Evolutionary conservation across 1,140 invertebrate genomes (phyloP).

Genomic region (Cotesia vestalis): DNA sequence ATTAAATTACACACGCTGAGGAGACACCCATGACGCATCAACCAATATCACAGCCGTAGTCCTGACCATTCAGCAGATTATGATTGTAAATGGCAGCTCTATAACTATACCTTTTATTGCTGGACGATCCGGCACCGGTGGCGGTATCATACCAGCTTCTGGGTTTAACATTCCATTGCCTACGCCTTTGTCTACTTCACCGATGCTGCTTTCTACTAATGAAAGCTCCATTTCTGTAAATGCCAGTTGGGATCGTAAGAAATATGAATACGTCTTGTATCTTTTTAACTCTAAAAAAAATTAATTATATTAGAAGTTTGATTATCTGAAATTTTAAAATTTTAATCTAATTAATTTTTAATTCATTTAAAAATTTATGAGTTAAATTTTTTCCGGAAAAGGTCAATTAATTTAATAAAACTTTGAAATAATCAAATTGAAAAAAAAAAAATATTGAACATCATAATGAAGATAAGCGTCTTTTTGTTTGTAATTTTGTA

Average conservation of each 20-base stretch:
- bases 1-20: constrained; percentile 79
- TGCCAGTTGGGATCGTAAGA: constrained; percentile 78
- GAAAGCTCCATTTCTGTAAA: constrained; percentile 72
- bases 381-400: too few relatives aligned
- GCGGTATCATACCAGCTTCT: constrained; percentile 59
- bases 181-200: constrained; percentile 77
- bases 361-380: too few relatives aligned
- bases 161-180: constrained; percentile 60
- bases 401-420: too few relatives aligned
- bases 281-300: constrained; percentile 78
- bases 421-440: too few relatives aligned
- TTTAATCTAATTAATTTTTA: background rate
- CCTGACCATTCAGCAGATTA: constrained; percentile 68
- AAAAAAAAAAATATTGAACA: too few relatives aligned
- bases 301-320: constrained; percentile 24
- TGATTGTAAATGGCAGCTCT: constrained; percentile 75
- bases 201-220: constrained; percentile 74
- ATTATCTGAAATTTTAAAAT: background rate
- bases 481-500: too few relatives aligned
- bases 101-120: constrained; percentile 85
- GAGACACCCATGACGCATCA: constrained; percentile 80
- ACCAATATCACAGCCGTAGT: constrained; percentile 74
- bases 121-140: constrained; percentile 65
- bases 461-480: too few relatives aligned
- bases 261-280: constrained; percentile 86